phyloP scores from a whole-genome alignment of 2,113 vertebrate genomes.

The Eublepharis macularius region DNA sequence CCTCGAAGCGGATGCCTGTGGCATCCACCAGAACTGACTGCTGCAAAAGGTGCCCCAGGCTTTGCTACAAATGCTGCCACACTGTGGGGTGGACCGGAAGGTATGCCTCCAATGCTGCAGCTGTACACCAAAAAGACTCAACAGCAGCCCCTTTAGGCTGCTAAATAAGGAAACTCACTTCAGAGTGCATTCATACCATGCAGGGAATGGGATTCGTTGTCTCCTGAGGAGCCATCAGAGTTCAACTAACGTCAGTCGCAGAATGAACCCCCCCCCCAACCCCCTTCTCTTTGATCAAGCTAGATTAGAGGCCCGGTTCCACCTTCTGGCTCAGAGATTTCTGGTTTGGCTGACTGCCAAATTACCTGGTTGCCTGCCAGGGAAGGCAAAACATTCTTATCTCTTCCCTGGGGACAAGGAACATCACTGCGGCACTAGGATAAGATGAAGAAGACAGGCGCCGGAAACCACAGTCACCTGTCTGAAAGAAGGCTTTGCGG shows the following conservation, averaged over 20 bases:
- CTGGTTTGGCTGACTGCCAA: background rate
- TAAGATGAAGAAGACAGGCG: background rate
- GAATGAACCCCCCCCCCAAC: background rate
- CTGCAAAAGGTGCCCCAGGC: background rate
- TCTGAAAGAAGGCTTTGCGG: too few relatives aligned
- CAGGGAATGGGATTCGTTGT: background rate
- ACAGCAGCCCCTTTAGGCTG: too few relatives aligned
- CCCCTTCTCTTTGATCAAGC: background rate
- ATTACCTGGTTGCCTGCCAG: background rate
- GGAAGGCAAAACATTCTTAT: background rate
- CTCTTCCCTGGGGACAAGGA: conserved; percentile 4
- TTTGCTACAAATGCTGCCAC: background rate
- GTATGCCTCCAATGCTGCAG: too few relatives aligned
- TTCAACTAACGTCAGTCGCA: background rate
- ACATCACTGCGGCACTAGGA: background rate
- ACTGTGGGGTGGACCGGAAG: background rate
- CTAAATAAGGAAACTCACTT: too few relatives aligned
- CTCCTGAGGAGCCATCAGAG: background rate
- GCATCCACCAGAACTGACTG: background rate
- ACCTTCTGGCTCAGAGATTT: background rate
- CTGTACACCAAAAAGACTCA: too few relatives aligned
- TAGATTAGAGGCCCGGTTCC: background rate
- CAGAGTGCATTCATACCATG: too few relatives aligned
- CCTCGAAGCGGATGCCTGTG: background rate
- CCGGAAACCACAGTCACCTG: background rate